Base-by-base conservation (phyloP, 2,113 vertebrate genomes). In the Hypanus sabinus region DNA sequence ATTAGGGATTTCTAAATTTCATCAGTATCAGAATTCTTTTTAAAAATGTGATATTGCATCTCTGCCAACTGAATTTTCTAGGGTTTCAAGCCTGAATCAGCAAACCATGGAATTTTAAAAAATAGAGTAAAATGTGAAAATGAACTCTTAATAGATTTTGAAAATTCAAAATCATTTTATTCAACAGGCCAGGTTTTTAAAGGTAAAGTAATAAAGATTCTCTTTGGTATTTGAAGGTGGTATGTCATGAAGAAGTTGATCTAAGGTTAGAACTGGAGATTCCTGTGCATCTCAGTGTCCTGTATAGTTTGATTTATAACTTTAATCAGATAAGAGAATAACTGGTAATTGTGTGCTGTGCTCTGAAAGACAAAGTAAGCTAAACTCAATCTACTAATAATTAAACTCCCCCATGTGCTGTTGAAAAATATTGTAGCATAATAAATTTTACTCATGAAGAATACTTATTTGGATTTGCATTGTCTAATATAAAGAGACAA, bases 11-110 rank as follows among this genome's bases (percentile, higher is more conserved):
- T 93, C 91, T 10, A 93, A 73, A 75, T 70, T 65, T 73, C 36
- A 93, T 55, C 91, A 73, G 46, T 30, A 38, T 55, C 65, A 65
- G 2, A 46, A n/a, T 38, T 33, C 7, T 22, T 38, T 3, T 18
- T 46, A 93, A 85, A 71, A 75, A 55, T 70, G 68, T 46, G 71
- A 11, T 73, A 27, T 27, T 73, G 36, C 33, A 93, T 55, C 70
- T 71, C 91, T 93, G 91, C 91, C 91, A 93, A 93, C 91, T 93
- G 91, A 73, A 71, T 18, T 36, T 75, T 38, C 16, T 20, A 90
- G 57, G 30, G 6, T 9, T 8, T 27, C 3, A 57, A 85, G 24
- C 27, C 14, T 57, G 46, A 85, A 60, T 30, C 46, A 12, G 20
- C 10, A 8, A 85, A 57, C 7, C 5, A 57, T 85, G 80, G 46